Conservation (phyloP, 2,113 vertebrate genomes). For the Chelonoidis abingdonii region DNA sequence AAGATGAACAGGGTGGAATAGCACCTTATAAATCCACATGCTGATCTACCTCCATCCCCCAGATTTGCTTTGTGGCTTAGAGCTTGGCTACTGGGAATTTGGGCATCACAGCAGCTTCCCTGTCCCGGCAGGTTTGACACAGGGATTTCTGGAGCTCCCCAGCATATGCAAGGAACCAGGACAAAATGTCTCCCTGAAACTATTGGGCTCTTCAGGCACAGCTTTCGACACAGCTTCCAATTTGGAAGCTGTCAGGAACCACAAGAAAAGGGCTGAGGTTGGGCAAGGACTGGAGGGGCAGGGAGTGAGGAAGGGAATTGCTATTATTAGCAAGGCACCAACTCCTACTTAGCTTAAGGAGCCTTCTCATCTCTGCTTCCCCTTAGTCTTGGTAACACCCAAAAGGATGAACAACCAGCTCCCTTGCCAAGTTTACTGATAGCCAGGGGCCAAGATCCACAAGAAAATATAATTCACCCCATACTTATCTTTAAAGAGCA, state of each 20-base stretch:
- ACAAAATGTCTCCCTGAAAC: background rate
- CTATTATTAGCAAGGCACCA: background rate
- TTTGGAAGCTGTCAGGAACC: background rate
- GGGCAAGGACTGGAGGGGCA: background rate
- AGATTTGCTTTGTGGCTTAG: background rate
- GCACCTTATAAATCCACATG: background rate
- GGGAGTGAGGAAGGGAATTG: background rate
- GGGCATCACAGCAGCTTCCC: background rate
- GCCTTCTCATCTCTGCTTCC: background rate
- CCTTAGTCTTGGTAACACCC: background rate
- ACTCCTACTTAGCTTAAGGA: background rate
- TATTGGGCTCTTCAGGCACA: background rate
- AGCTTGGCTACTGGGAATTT: background rate
- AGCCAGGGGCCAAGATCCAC: background rate
- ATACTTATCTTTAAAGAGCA: background rate
- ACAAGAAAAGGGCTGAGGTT: background rate
- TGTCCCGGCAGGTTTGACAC: background rate
- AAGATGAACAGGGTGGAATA: background rate
- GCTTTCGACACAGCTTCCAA: background rate
- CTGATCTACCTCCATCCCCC: background rate
- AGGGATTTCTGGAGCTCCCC: background rate
- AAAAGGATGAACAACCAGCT: background rate
- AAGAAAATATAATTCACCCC: background rate
- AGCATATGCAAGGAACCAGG: background rate
- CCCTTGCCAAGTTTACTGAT: background rate